phyloP scores from a whole-genome alignment of 2,888 invertebrate genomes.

The Macroteleia sp. region DNA sequence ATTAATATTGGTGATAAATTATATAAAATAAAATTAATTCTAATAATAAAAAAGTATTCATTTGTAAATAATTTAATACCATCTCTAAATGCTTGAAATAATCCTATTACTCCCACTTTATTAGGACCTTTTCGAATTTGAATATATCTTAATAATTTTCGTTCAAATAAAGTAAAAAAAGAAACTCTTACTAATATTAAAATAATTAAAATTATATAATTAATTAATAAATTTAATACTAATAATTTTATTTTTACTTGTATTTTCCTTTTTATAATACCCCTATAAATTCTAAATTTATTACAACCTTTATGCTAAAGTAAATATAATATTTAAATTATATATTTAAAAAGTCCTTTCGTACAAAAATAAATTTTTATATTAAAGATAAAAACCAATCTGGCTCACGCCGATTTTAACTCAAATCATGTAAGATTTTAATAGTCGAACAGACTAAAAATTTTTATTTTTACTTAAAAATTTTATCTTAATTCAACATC shows the following conservation, averaged over 20 bases:
- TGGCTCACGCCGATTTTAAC: conserved; percentile 94
- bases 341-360: conserved; percentile 87
- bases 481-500: conserved; percentile 93
- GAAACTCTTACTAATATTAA: conserved; percentile 87
- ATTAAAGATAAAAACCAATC: conserved; percentile 93
- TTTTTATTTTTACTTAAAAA: conserved; percentile 88
- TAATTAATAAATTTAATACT: conserved; percentile 8
- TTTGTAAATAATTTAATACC: conserved; percentile 90
- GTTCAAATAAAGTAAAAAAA: conserved; percentile 90
- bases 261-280: conserved; percentile 12
- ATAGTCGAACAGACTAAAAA: conserved; percentile 92
- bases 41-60: no score
- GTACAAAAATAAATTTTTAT: conserved; percentile 88
- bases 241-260: conserved; percentile 71
- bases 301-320: conserved; percentile 46
- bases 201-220: conserved; percentile 16
- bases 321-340: conserved; percentile 70
- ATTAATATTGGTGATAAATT: conserved; percentile 74
- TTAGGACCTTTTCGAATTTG: conserved; percentile 90
- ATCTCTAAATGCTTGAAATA: conserved; percentile 90
- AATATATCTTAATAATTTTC: conserved; percentile 88
- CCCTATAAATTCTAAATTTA: conserved; percentile 59
- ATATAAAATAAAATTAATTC: conserved; percentile 86
- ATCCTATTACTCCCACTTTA: conserved; percentile 87
- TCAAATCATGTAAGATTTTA: conserved; percentile 94